Evolutionary conservation across 2,888 invertebrate genomes (phyloP), one percentile per base, ranked within the genome.

Genomic region (Trichopoda pennipes): DNA sequence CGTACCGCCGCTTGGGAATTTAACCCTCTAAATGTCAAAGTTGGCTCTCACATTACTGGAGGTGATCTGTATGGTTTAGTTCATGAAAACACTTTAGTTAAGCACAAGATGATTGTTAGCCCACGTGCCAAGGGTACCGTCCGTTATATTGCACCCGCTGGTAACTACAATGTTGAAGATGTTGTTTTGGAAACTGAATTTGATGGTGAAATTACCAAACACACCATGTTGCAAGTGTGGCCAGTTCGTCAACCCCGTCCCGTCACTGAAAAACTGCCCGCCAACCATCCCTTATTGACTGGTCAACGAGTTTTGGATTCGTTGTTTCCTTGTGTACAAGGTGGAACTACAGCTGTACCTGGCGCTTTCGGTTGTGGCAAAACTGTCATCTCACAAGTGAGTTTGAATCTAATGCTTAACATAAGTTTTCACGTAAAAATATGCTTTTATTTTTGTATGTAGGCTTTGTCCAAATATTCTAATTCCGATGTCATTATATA

Each of bases 311-410:
- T 99, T 66, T 93, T 99, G 83, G 99, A 99, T 92, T 97, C 99
- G 0, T 94, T 99, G 61, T 99, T 99, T 94, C 99, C 99, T 94
- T 98, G 98, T 91, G 99, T 99, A 23, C 98, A 98, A 92, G 99
- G 99, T 84, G 99, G 99, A 85, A 99, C 99, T 53, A 99, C 99
- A 2, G 99, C 99, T 88, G 99, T 99, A 92, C 99, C 99, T 88
- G 99, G 99, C 79, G 99, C 99, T 89, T 99, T 99, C 93, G 99
- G 99, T 92, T 99, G 99, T 92, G 99, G 99, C 88, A 99, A 99
- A 93, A 99, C 99, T 91, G 99, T 99, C 89, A 99, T 99, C 92
- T 99, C 99, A 8, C 89, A 89, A 85, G 89, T 89, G 60, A 68
- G 81, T 58, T 28, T 42, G 3, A 0, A 28, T 42, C 8, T 44